Conservation (phyloP, 2,113 vertebrate species). For the Calyptomena viridis region DNA sequence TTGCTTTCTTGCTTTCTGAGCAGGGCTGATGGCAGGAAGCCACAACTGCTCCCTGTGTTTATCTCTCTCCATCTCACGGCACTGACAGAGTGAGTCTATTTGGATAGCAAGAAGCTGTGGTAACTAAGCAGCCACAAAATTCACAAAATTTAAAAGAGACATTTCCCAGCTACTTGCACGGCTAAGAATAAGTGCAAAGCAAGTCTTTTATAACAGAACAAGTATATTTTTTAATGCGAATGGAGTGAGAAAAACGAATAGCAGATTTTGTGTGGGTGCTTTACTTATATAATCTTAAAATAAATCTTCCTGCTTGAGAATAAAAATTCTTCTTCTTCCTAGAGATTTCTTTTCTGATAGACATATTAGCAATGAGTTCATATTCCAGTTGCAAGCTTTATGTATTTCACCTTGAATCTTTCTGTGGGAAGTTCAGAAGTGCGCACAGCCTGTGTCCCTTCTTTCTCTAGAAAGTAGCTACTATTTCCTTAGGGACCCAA, state of each 20-base stretch:
- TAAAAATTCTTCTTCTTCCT: neutral
- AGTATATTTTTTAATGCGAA: constrained; percentile 15
- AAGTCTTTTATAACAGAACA: neutral
- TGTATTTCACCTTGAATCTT: neutral
- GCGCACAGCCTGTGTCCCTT: neutral
- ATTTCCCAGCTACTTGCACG: constrained; percentile 8
- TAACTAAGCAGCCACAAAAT: constrained; percentile 39
- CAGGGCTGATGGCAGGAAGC: constrained; percentile 60
- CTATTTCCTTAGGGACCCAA: neutral
- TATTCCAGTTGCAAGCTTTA: neutral
- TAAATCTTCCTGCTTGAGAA: neutral
- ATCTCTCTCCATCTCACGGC: constrained; percentile 37
- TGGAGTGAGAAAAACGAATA: neutral
- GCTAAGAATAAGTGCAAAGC: neutral
- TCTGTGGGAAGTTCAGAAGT: neutral
- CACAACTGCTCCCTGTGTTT: constrained; percentile 56
- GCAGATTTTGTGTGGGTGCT: constrained; percentile 14
- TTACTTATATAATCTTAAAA: constrained; percentile 20
- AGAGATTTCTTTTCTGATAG: neutral
- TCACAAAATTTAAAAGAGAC: constrained; percentile 20
- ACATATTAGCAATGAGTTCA: neutral
- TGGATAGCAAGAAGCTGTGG: constrained; percentile 36
- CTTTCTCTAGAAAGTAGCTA: neutral
- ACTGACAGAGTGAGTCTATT: constrained; percentile 29
- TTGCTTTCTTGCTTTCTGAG: constrained; percentile 28